Evolutionary conservation across 1,140 invertebrate genomes (phyloP), one percentile per base, ranked within the genome.

Genomic region (Psix sp.): DNA sequence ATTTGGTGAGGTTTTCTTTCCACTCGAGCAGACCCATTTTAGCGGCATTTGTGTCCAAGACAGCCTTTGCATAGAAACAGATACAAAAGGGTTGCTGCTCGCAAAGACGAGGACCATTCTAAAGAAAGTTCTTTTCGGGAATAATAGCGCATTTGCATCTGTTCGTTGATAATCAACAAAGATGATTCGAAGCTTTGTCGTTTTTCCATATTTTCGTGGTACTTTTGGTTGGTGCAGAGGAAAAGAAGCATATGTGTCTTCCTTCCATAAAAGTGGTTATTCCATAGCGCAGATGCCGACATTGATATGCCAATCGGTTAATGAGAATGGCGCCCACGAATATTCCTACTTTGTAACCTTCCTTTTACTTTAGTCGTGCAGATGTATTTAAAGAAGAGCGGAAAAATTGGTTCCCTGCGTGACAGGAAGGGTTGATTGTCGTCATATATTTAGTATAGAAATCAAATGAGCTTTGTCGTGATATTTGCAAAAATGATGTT

Each of bases 11-110:
- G 59, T 79, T 77, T 78, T 70, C 70, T 59, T 82, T 84, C 78
- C 81, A 82, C 80, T 82, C 70, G 76, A 83, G 62, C 56, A 54
- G 51, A 16, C 74, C 68, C 56, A 38, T 66, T 68, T 67, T 38
- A 26, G 16, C 29, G 76, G 79, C 80, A 82, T 83, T 81, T 84
- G 82, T 81, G 82, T 84, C 79, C 74, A 39, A 75, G 54, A 77
- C 78, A 77, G 46, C 59, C n/a, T 65, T 78, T 77, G 77, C 80
- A 81, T 80, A 67, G 77, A 74, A 79, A 80, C 81, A 81, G 80
- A 84, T 81, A 82, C 77, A 79, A 82, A 83, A 80, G 84, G 82
- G 42, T 52, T 63, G 46, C 66, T 65, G 63, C 62, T 75, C 75
- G 81, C 67, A 79, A 81, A 74, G 65, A 72, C 72, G 67, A 21